These are phyloP conservation scores for Hemicordylus capensis DNA, from an alignment of 2,113 vertebrate genomes.

Conservation along the genomic window DNA sequence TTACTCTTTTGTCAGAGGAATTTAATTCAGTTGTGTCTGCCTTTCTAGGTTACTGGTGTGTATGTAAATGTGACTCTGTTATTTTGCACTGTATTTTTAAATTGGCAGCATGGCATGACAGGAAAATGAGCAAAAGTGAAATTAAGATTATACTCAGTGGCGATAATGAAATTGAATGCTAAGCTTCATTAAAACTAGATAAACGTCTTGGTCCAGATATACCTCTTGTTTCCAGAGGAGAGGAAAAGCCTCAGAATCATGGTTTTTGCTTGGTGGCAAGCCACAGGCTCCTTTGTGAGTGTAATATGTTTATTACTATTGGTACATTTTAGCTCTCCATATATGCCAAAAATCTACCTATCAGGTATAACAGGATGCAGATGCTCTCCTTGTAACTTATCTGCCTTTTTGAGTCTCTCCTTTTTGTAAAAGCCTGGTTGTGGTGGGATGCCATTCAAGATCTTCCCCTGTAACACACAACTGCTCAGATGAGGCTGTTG, in stretches of 20 bases:
- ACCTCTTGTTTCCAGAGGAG: background rate
- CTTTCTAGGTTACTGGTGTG: background rate
- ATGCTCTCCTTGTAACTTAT: background rate
- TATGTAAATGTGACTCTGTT: conserved; percentile 14
- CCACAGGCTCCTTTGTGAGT: background rate
- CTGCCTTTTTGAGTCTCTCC: background rate
- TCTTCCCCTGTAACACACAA: background rate
- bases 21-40: background rate
- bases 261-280: background rate
- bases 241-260: background rate
- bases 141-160: background rate
- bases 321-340: background rate
- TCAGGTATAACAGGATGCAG: background rate
- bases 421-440: background rate
- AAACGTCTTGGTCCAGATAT: background rate
- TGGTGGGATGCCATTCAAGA: background rate
- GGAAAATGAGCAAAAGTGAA: background rate
- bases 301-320: background rate
- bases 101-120: conserved; percentile 30
- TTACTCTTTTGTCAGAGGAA: background rate
- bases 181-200: background rate
- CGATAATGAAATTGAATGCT: background rate
- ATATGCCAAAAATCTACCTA: background rate
- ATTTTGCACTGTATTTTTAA: conserved; percentile 32
- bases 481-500: too few species aligned